phyloP scores from a whole-genome alignment of 2,113 vertebrate species.

The Elephas maximus region DNA sequence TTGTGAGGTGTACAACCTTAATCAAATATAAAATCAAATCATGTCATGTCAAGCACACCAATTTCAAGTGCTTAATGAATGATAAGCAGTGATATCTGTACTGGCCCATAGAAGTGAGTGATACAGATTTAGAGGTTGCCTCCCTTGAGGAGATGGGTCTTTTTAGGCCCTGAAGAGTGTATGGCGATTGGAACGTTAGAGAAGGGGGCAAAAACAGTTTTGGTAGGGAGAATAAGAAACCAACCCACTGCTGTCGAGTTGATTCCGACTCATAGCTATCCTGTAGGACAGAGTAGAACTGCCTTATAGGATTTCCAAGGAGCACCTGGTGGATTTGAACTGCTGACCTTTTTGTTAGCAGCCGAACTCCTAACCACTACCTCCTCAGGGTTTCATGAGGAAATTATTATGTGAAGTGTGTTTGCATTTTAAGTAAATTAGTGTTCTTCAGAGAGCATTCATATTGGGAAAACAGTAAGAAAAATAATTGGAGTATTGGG shows the following conservation, averaged over 20 bases:
- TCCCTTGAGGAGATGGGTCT: neutral
- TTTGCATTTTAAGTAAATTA: neutral
- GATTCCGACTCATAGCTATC: no score
- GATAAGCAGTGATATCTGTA: neutral
- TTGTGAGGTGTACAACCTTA: neutral
- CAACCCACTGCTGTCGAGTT: no score
- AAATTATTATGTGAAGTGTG: neutral
- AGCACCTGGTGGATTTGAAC: no score
- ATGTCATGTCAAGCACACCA: neutral
- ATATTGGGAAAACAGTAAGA: neutral
- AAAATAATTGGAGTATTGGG: neutral
- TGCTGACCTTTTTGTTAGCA: no score
- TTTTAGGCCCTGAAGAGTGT: neutral
- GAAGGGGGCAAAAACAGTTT: neutral
- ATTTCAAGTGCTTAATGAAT: conserved; percentile 23
- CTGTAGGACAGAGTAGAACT: no score
- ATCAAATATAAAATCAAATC: neutral
- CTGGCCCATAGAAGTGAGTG: neutral
- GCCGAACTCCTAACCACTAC: no score
- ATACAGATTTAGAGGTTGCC: neutral
- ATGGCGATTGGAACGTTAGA: neutral
- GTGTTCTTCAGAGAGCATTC: neutral
- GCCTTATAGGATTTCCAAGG: no score
- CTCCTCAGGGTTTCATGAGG: neutral
- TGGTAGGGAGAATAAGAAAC: neutral